Evolutionary conservation across 2,113 vertebrate genomes (phyloP).

Genomic region (Hiodon tergisus): DNA sequence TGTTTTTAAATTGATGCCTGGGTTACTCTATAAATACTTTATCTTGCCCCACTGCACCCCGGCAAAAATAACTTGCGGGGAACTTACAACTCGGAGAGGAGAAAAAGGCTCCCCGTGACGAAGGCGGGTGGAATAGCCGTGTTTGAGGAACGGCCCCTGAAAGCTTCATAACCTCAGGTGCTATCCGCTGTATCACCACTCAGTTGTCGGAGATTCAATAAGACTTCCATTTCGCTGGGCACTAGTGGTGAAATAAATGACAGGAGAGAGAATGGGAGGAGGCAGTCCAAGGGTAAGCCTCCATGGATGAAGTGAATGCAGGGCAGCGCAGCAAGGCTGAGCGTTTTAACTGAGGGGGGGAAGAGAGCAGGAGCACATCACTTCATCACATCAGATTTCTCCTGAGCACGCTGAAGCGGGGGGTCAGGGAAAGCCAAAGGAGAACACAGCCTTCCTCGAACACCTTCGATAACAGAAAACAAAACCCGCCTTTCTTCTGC

Average conservation of each 20-base stretch:
- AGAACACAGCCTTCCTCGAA: conserved; percentile 59
- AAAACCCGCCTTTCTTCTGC: conserved; percentile 58
- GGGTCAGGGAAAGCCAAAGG: conserved; percentile 54
- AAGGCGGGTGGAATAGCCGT: not conserved
- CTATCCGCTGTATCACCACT: conserved; percentile 38
- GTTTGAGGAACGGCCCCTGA: not conserved
- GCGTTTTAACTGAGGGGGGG: conserved; percentile 36
- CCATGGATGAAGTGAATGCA: conserved; percentile 55
- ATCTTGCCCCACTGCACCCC: not conserved
- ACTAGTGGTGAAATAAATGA: conserved; percentile 53
- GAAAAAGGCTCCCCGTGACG: not conserved
- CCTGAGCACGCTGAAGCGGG: conserved; percentile 54
- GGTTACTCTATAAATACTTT: conserved; percentile 15
- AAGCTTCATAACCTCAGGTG: not conserved
- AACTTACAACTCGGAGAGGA: not conserved
- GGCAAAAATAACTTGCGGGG: not conserved
- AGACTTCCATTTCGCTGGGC: conserved; percentile 37
- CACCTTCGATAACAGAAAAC: conserved; percentile 59
- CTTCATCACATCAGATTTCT: conserved; percentile 69
- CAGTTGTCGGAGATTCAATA: conserved; percentile 52
- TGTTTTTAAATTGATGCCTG: conserved; percentile 11
- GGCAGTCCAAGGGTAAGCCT: conserved; percentile 50
- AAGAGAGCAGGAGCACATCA: conserved; percentile 22
- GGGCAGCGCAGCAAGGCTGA: conserved; percentile 47
- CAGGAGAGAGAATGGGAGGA: conserved; percentile 39